phyloP scores from a whole-genome alignment of 1,140 invertebrate genomes.

The roundworm (Caenorhabditis elegans) region WBcel235 BX284604.4:4564001-4564500 shows the following conservation, averaged over 20 bases:
- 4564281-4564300: neutral
- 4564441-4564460: no score
- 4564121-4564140: neutral
- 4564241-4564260: conserved; percentile 9
- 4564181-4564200: conserved; percentile 1
- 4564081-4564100: no score
- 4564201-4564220: neutral
- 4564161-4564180: neutral
- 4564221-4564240: no score
- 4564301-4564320: conserved; percentile 11
- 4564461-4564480: no score
- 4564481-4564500: no score
- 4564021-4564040: no score
- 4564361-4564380: neutral
- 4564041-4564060: no score
- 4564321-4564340: conserved; percentile 26
- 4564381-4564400: neutral
- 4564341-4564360: neutral
- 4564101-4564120: neutral
- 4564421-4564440: no score
- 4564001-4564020: no score
- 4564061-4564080: no score
- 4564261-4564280: conserved; percentile 1
- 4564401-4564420: no score
- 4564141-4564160: neutral